A percentile compares a stretch with the other conserved stretches of the same genome.
phyloP scores from a whole-genome alignment of 2,888 invertebrate species.

The Tuberolachnus salignus region DNA sequence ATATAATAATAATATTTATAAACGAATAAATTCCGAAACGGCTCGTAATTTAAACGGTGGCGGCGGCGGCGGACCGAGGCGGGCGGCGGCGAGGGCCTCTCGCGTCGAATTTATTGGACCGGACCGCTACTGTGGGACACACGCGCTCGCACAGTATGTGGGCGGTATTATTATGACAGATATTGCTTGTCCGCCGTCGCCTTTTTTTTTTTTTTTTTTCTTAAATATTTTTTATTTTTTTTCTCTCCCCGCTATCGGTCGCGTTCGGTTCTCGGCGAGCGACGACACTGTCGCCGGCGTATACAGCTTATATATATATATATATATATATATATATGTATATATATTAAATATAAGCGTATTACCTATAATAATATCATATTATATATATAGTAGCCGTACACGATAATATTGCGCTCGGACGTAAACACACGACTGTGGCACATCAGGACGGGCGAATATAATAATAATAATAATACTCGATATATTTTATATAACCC shows the following conservation, averaged over 20 bases:
- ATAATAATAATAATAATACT: no score
- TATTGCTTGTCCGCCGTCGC: conserved; percentile 55
- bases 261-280: conserved; percentile 11
- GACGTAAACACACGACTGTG: no score
- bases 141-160: conserved; percentile 49
- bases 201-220: conserved; percentile 29
- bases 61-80: not conserved
- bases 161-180: conserved; percentile 55
- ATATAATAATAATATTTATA: conserved; percentile 42
- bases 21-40: conserved; percentile 52
- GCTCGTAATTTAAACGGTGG: conserved; percentile 43
- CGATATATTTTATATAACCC: no score
- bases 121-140: conserved; percentile 52
- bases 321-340: no score
- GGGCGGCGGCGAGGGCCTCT: conserved; percentile 1
- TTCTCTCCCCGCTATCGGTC: conserved; percentile 4
- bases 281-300: not conserved
- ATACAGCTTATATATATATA: no score
- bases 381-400: no score
- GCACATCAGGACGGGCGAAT: no score
- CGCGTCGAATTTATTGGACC: conserved; percentile 51
- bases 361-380: no score
- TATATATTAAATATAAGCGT: no score
- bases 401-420: no score
- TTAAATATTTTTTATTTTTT: conserved; percentile 12